Conservation (phyloP, 2,797 vertebrate genomes). For the Oryzias sinensis region DNA sequence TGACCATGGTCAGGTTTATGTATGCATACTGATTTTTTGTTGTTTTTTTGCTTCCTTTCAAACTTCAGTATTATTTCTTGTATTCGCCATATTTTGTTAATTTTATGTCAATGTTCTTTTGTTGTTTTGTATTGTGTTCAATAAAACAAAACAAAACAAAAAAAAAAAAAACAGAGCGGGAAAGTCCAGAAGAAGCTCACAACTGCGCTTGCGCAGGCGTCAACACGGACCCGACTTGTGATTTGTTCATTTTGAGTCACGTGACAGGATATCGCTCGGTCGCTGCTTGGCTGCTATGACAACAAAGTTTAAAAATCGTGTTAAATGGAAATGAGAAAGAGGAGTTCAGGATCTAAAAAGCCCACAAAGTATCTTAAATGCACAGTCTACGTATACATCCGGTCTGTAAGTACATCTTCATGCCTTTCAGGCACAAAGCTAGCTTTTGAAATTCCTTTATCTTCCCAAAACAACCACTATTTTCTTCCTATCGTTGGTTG, state of each 20-base stretch:
- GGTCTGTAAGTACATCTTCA: conserved; percentile 66
- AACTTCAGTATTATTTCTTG: no score
- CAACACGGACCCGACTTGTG: conserved; percentile 1
- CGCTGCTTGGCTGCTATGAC: conserved; percentile 65
- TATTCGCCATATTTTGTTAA: no score
- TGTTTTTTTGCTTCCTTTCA: no score
- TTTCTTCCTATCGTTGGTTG: no score
- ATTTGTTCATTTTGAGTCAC: conserved; percentile 65
- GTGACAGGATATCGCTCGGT: conserved; percentile 68
- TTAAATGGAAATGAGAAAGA: conserved; percentile 44
- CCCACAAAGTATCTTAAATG: conserved; percentile 70
- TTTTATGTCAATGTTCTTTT: no score
- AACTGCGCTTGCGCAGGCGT: not conserved
- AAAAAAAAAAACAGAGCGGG: no score
- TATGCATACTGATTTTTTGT: no score
- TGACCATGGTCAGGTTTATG: no score
- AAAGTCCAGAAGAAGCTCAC: no score
- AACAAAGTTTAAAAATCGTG: conserved; percentile 57
- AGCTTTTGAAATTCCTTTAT: conserved; percentile 18
- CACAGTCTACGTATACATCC: conserved; percentile 67
- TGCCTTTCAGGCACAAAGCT: conserved; percentile 8
- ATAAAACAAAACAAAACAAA: no score
- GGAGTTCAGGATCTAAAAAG: conserved; percentile 19
- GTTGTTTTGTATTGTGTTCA: no score
- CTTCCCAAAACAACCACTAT: no score